Evolutionary conservation across 2,888 invertebrate species (phyloP), one percentile per base, ranked within the genome.

Genomic region (Neocrepidodera transversa): DNA sequence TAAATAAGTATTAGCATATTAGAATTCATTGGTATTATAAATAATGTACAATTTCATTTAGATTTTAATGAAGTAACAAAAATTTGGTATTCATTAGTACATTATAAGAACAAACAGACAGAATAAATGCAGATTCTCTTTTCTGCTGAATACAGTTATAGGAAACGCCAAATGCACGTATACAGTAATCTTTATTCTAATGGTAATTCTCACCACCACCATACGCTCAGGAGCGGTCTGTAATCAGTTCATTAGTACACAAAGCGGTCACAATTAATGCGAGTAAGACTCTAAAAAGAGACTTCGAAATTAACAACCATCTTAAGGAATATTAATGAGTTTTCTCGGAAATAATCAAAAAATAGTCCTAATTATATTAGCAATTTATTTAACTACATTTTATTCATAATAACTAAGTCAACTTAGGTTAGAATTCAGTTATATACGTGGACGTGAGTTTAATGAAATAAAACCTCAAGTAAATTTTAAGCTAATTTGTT

Each of bases 231-330:
- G 13, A 48, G 17, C 49, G 49, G 49, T 35, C 7, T 49, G 49
- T 49, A 49, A 49, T 49, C 49, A 49, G 20, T 32, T 49, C 49
- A 49, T 49, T 49, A 49, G 49, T 49, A 35, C 35, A 49, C 32
- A 32, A 18, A 18, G 35, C 32, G 35, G 49, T 35, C 32, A 49
- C 49, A 49, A 49, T 35, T 35, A 49, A 49, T 49, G 49, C 32
- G 32, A 20, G 13, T 17, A 10, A 48, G 30, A 48, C 28, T 18
- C 32, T 13, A 49, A 49, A 11, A 32, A 49, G 16, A 28, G 20
- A 49, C 43, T 43, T 10, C n/a, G 43, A 16, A 43, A 43, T 43
- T 43, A 23, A 43, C 43, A 43, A 43, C 43, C 43, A 43, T 43
- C 43, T 43, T 43, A 43, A 43, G 43, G 43, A 43, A 43, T 43